Evolutionary conservation across 2,113 vertebrate species (phyloP), one percentile per base, ranked within the genome.

Genomic region (Actenoides hombroni): DNA sequence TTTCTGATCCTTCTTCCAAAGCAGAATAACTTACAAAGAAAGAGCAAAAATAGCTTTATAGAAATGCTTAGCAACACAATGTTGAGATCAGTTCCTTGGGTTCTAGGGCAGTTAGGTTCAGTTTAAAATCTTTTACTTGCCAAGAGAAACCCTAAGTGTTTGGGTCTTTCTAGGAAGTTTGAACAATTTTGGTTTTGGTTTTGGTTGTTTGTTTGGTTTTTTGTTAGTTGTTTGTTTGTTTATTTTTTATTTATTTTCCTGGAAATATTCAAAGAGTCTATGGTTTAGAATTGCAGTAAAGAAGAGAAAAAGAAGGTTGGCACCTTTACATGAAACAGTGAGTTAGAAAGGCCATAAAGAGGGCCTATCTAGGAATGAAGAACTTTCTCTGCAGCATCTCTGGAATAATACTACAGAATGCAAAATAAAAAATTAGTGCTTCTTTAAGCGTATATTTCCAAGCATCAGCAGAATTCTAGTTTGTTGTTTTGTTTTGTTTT

Each of bases 401-500:
- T 57, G 28, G 7, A 76, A 67, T 5, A 51, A 9, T 21, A 40
- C 6, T 14, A 13, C 6, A 49, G 49, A 76, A 26, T 23, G 5
- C 1, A 20, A 8, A 12, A 29, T 12, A 5, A 51, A 7, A 24
- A 17, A 28, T 11, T 9, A 31, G 4, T 28, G 5, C 2, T 69
- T 63, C n/a, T 69, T 73, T 42, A 83, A 78, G 44, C 11, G 23
- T 57, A 21, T 5, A 7, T 2, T 54, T 78, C 5, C 42, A 70
- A 57, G 56, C 10, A 23, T 24, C 4, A 28, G 3, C 8, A 42
- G 31, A 75, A 20, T 46, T 46, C 19, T 20, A 46, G 46, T 46
- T 46, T 46, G 19, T 46, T 46, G 46, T 4, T 46, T 46, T 46
- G 18, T 8, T 46, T 46, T 20, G 46, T 54, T 48, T 37, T 37